phyloP scores from a whole-genome alignment of 2,797 vertebrate genomes.

The Rhinoraja longicauda region DNA sequence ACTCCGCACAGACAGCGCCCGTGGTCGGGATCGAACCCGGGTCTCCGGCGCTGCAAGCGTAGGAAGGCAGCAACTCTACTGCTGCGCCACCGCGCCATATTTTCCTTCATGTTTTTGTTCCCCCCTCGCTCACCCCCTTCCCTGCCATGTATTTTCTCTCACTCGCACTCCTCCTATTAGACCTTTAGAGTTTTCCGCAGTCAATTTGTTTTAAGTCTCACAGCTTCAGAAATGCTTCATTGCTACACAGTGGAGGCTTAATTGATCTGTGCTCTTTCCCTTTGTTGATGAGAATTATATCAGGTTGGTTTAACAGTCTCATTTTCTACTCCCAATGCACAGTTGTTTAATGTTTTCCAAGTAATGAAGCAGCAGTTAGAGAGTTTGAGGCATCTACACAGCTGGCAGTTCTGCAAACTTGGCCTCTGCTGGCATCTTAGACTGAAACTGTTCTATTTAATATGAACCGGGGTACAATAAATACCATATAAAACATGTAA shows the following conservation, averaged over 20 bases:
- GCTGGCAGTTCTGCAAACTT: conserved; percentile 32
- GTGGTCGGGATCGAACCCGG: too few relatives aligned
- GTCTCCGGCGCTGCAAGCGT: too few relatives aligned
- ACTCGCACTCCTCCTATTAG: not conserved
- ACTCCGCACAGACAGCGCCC: too few relatives aligned
- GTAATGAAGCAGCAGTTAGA: conserved; percentile 66
- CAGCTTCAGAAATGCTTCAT: not conserved
- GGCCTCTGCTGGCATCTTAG: not conserved
- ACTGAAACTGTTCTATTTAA: conserved; percentile 14
- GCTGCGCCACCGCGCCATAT: too few relatives aligned
- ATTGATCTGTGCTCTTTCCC: conserved; percentile 55
- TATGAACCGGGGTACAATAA: conserved; percentile 20
- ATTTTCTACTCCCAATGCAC: conserved; percentile 63
- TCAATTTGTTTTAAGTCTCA: conserved; percentile 21
- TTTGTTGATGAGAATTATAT: conserved; percentile 63
- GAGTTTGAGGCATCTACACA: conserved; percentile 58
- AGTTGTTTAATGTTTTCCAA: conserved; percentile 65
- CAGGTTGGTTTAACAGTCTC: conserved; percentile 65
- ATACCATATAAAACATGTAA: not conserved
- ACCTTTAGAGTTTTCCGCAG: not conserved
- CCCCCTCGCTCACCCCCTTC: not conserved
- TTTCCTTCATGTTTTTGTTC: not conserved
- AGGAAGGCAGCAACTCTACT: too few relatives aligned
- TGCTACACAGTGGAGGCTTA: conserved; percentile 41
- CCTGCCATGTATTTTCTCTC: not conserved